Percentiles rank a stretch among this genome's conserved stretches.
These are phyloP conservation scores for Murina feae DNA, from an alignment of 2,113 vertebrate species.

Conservation along the genomic window DNA sequence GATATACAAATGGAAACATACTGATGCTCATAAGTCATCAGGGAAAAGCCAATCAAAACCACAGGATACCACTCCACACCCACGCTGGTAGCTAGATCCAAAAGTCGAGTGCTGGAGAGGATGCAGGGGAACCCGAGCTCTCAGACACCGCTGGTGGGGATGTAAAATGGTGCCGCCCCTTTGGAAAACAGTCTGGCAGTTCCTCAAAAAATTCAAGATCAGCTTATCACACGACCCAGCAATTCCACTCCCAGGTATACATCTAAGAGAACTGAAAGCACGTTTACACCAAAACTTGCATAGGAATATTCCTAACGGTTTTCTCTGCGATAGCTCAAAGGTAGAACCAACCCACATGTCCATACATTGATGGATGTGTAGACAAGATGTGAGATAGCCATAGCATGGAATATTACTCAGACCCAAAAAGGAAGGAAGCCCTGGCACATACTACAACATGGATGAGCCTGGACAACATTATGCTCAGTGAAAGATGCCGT, in stretches of 20 bases:
- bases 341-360: background rate
- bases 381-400: background rate
- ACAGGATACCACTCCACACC: background rate
- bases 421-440: background rate
- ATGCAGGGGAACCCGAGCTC: background rate
- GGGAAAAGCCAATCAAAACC: background rate
- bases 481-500: background rate
- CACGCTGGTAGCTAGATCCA: background rate
- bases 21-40: background rate
- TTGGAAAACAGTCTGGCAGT: background rate
- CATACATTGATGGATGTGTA: background rate
- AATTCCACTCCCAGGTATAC: background rate
- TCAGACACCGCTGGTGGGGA: background rate
- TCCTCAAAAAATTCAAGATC: background rate
- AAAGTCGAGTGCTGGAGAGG: background rate
- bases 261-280: background rate
- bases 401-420: background rate
- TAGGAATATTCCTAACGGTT: background rate
- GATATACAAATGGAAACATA: background rate
- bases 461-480: background rate
- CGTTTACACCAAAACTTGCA: background rate
- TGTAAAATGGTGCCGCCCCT: background rate
- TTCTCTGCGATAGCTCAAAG: background rate
- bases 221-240: background rate
- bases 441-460: background rate